These are phyloP conservation scores for Megaptera novaeangliae DNA, from an alignment of 2,113 vertebrate species.

Conservation along the genomic window DNA sequence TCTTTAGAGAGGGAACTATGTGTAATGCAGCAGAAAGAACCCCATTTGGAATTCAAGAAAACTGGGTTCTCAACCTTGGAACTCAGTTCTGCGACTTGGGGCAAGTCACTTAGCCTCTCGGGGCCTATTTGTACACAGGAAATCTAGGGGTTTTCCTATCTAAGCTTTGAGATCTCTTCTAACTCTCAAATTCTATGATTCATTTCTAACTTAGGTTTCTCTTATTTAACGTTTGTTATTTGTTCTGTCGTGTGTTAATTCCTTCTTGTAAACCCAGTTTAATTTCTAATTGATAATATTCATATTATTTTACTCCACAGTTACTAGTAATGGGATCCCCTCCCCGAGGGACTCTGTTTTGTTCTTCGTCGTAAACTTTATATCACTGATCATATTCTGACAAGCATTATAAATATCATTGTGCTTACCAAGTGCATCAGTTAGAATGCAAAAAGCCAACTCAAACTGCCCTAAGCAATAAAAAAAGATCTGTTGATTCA, in stretches of 20 bases:
- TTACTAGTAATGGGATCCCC: too few species aligned
- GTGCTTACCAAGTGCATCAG: neutral
- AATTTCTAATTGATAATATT: neutral
- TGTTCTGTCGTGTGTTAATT: neutral
- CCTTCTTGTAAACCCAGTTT: neutral
- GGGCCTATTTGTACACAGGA: neutral
- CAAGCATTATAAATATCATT: neutral
- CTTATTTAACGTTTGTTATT: neutral
- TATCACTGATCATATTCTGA: neutral
- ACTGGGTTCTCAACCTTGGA: neutral
- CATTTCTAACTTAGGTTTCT: constrained; percentile 15
- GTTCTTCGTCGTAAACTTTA: neutral
- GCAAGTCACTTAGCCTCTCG: neutral
- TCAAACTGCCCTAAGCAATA: neutral
- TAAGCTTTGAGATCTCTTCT: neutral
- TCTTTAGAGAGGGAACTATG: constrained; percentile 8
- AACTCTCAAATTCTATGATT: constrained; percentile 23
- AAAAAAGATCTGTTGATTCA: neutral
- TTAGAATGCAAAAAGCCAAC: neutral
- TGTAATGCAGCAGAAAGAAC: neutral
- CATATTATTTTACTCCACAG: neutral
- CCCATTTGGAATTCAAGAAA: neutral
- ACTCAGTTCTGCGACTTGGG: neutral
- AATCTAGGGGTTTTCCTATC: constrained; percentile 26
- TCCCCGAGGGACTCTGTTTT: neutral